Conservation (phyloP, 2,113 vertebrate species). For the Tyrannus savana region DNA sequence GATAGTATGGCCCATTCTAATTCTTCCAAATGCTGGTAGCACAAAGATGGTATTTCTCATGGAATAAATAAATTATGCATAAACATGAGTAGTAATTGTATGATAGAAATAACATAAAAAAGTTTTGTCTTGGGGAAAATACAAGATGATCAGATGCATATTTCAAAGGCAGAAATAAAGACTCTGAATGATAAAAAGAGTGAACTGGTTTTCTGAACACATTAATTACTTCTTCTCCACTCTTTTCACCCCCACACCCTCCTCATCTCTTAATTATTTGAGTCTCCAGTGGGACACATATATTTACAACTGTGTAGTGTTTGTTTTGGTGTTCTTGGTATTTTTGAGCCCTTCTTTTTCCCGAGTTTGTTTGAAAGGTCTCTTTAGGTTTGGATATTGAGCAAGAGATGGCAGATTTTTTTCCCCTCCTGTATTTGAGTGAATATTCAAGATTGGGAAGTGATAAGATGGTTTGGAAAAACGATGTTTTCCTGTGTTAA, state of each 20-base stretch:
- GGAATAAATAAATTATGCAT: not conserved
- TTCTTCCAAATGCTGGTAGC: not conserved
- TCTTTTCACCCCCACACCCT: not conserved
- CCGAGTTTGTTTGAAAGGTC: not conserved
- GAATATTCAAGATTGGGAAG: not conserved
- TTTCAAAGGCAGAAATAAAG: not conserved
- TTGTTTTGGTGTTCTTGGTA: not conserved
- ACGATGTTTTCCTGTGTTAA: not conserved
- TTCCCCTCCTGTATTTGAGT: not conserved
- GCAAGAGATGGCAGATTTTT: not conserved
- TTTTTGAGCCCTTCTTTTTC: not conserved
- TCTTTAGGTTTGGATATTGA: not conserved
- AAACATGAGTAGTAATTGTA: not conserved
- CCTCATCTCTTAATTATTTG: not conserved
- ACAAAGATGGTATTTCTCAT: not conserved
- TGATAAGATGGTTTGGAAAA: not conserved
- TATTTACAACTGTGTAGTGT: not conserved
- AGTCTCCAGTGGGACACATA: not conserved
- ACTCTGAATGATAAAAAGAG: not conserved
- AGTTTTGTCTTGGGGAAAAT: not conserved
- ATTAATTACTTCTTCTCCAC: not conserved
- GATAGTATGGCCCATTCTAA: not conserved
- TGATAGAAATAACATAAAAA: not conserved
- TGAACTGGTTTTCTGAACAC: not conserved
- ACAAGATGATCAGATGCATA: not conserved